A percentile compares a stretch with the other conserved stretches of the same genome.
Evolutionary conservation across 2,888 invertebrate genomes (phyloP).

Genomic region (Caradrina clavipalpis): DNA sequence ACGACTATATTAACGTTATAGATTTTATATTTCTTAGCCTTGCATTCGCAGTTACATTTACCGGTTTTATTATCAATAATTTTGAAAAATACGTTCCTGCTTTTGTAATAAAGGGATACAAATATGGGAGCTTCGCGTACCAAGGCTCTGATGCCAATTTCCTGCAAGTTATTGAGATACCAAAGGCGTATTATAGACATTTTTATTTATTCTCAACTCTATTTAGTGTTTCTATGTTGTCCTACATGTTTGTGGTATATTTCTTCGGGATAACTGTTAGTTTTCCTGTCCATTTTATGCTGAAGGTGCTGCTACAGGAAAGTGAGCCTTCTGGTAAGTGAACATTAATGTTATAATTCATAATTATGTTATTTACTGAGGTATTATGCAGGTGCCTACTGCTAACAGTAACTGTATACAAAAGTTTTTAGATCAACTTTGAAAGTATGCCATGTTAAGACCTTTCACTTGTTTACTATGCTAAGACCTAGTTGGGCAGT

Average conservation of each 20-base stretch:
- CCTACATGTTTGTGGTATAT: constrained; percentile 88
- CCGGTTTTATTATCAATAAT: constrained; percentile 92
- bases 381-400: neutral
- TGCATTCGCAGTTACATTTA: constrained; percentile 85
- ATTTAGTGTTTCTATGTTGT: constrained; percentile 87
- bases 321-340: constrained; percentile 89
- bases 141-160: constrained; percentile 87
- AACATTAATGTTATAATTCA: constrained; percentile 13
- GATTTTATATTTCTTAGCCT: constrained; percentile 85
- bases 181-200: constrained; percentile 95
- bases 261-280: constrained; percentile 86
- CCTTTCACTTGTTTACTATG: constrained; percentile 48
- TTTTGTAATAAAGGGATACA: constrained; percentile 92
- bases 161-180: constrained; percentile 92
- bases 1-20: constrained; percentile 79
- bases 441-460: constrained; percentile 10
- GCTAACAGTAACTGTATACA: neutral
- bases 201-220: constrained; percentile 94
- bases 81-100: constrained; percentile 93
- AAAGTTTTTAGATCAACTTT: constrained; percentile 5
- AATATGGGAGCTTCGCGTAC: constrained; percentile 94
- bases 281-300: constrained; percentile 81
- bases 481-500: constrained; percentile 8
- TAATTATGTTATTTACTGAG: neutral
- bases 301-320: constrained; percentile 87